Base-by-base conservation (phyloP, 2,888 invertebrate species). In the Dyspetes luteomarginatus region DNA sequence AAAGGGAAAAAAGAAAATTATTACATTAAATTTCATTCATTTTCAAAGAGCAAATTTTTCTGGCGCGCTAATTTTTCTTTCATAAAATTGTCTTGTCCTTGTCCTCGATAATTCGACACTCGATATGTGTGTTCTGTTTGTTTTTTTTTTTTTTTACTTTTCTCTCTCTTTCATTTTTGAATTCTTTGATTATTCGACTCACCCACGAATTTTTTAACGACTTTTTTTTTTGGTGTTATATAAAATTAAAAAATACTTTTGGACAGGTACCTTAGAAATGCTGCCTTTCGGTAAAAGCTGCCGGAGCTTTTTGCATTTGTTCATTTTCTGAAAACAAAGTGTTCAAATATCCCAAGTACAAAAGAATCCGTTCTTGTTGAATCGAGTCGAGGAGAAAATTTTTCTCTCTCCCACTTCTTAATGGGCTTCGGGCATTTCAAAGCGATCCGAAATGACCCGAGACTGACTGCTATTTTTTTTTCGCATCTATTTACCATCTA, bases 291-390 rank as follows among this genome's bases (percentile, higher is more conserved):
- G 94, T 93, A 94, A 93, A 92, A 94, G 92, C 92, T 93, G 93
- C 87, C 94, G 94, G 88, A 94, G 93, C 89, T 93, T 93, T 93
- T 94, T 94, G 93, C 92, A 93, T 93, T 94, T 94, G 93, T 93
- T 93, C 93, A 94, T 93, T 94, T 94, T 95, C 95, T 95, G 94
- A 92, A 94, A 94, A 93, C 91, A 93, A 85, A 89, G 88, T 86
- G 90, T 85, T 90, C 89, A 91, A 89, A 81, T 65, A 81, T 81
- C 88, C 88, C 89, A 74, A 74, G 91, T 92, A 88, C 88, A 91
- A 86, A 88, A 86, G 84, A 91, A 91, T 91, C 89, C 87, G 88
- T 86, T 87, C 72, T 67, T 68, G 77, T 85, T 82, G 82, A 81
- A 80, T 69, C 81, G 80, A 86, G 58, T 67, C 26, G 36, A 24